A percentile compares a stretch with the other conserved stretches of the same genome.
phyloP scores from a whole-genome alignment of 2,113 vertebrate species.

The Erinaceus europaeus region DNA sequence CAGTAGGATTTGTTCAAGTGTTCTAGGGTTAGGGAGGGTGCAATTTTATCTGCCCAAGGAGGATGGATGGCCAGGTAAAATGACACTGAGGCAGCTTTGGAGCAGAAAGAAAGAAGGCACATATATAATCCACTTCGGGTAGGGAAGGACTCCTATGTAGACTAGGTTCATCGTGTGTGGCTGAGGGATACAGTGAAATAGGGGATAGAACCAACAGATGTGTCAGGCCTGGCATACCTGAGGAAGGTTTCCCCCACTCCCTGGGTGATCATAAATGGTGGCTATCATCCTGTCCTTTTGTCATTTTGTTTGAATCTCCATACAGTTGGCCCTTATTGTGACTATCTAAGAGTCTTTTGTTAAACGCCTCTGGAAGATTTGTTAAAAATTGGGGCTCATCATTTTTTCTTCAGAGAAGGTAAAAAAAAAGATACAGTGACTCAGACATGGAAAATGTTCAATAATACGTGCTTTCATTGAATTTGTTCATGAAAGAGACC shows the following conservation, averaged over 20 bases:
- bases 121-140: background rate
- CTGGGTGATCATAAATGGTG: background rate
- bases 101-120: background rate
- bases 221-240: background rate
- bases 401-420: background rate
- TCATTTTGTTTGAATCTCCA: background rate
- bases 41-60: too few relatives aligned
- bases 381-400: background rate
- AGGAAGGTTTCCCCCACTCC: background rate
- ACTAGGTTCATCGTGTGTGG: background rate
- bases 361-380: background rate
- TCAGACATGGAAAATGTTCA: background rate
- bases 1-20: too few relatives aligned
- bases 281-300: background rate
- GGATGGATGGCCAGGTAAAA: background rate
- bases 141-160: background rate
- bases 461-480: background rate
- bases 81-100: background rate
- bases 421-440: background rate
- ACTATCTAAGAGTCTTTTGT: background rate
- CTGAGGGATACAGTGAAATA: background rate
- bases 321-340: background rate
- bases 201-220: background rate
- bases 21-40: background rate
- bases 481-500: background rate